Evolutionary conservation across 2,888 invertebrate species (phyloP), one percentile per base, ranked within the genome.

Genomic region (Eristalis arbustorum): DNA sequence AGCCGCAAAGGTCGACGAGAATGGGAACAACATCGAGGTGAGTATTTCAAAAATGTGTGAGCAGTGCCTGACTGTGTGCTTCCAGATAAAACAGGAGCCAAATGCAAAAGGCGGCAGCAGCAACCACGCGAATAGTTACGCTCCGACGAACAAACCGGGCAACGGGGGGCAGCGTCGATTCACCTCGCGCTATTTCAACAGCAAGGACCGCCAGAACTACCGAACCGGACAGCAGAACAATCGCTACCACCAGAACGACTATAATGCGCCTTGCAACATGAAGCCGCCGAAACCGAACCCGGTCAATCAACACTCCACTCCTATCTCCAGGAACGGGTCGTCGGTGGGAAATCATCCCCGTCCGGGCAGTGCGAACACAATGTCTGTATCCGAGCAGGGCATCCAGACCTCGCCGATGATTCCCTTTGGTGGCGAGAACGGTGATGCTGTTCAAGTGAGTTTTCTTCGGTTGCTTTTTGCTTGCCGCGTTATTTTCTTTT

Each of bases 161-260:
- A 88, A 81, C 23, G 84, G 59, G 10, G 84, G 59, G 6, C 88
- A 89, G 42, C 88, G 89, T n/a, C 89, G 90, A 31, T 90, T 90
- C 81, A 75, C 88, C 8, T 89, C 90, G n/a, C 90, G 91, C 18
- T 90, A 89, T 84, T 90, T 90, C 61, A 89, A 89, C 72, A 89
- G 85, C 62, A 90, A 89, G 78, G 90, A 89, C 25, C 89, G 89
- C 8, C 83, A 85, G 75, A 85, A 88, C 67, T 88, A 88, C 63
- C 88, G 88, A 59, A 79, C 88, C 11, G 80, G 63, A 28, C 69
- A 76, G 56, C 84, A 81, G 22, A 75, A 59, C n/a, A 77, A 77
- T 67, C 84, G 84, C 23, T 88, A 67, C 57, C 82, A 83, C 18
- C 88, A 88, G 71, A 88, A 85, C 18, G 89, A 88, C 1, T 78